Conservation (phyloP, 37 sponge, comb jelly and placozoan genomes). For the Aphrocallistes beatrix region DNA sequence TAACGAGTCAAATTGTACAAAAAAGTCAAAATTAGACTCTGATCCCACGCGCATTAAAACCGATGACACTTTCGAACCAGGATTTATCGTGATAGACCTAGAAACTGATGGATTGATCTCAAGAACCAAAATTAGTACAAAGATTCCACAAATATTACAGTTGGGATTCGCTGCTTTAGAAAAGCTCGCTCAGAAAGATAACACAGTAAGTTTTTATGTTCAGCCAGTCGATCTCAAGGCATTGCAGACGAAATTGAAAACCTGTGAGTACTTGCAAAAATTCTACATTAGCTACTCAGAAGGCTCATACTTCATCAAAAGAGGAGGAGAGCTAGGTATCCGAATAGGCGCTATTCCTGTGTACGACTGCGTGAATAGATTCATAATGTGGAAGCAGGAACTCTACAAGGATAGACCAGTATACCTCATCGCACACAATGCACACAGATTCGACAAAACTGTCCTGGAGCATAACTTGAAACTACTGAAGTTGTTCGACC, state of each 20-base stretch:
- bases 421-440: not conserved
- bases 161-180: constrained; percentile 7
- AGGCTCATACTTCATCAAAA: not conserved
- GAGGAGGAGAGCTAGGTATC: not conserved
- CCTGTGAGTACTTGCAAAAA: not conserved
- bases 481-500: not conserved
- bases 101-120: not conserved
- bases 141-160: not conserved
- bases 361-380: not conserved
- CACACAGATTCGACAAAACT: not conserved
- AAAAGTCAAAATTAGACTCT: too few species aligned
- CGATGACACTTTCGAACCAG: too few species aligned
- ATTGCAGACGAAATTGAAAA: not conserved
- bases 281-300: not conserved
- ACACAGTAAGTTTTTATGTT: not conserved
- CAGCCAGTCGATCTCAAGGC: not conserved
- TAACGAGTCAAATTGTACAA: too few species aligned
- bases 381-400: not conserved
- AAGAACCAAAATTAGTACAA: not conserved
- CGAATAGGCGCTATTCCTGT: not conserved
- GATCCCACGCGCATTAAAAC: too few species aligned
- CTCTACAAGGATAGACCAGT: not conserved
- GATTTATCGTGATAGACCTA: not conserved
- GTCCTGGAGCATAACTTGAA: not conserved
- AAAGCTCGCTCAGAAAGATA: not conserved